phyloP scores from a whole-genome alignment of 2,113 vertebrate species.

The Seriola quinqueradiata region DNA sequence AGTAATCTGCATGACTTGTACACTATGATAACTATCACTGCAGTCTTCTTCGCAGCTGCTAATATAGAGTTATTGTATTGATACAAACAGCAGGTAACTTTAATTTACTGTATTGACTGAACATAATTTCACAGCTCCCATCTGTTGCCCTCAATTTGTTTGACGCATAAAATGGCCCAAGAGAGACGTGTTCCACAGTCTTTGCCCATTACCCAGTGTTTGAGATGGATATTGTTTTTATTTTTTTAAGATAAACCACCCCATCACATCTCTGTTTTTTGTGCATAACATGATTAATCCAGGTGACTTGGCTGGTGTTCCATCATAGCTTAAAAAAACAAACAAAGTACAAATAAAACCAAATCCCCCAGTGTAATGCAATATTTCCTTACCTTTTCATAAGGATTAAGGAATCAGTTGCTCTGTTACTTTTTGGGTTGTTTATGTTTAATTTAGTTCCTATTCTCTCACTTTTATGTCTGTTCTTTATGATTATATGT shows the following conservation, averaged over 20 bases:
- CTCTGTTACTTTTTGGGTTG: background rate
- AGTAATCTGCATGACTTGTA: conserved; percentile 14
- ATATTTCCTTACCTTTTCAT: background rate
- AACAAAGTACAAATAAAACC: background rate
- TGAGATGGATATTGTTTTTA: background rate
- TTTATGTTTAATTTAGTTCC: background rate
- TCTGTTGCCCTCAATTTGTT: conserved; percentile 21
- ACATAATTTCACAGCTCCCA: background rate
- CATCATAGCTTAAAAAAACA: background rate
- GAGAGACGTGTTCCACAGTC: conserved; percentile 1
- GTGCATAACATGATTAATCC: background rate
- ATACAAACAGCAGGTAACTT: conserved; percentile 10
- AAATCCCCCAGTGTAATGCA: background rate
- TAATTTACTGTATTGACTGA: conserved; percentile 1
- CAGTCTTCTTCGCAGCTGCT: conserved; percentile 23
- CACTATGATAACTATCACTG: conserved; percentile 6
- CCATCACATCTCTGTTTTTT: background rate
- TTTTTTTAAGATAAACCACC: background rate
- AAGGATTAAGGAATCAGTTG: background rate
- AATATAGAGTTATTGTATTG: conserved; percentile 6
- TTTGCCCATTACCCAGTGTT: background rate
- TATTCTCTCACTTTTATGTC: background rate
- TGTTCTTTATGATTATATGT: background rate
- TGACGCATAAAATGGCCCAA: background rate
- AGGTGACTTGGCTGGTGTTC: background rate